Evolutionary conservation across 2,113 vertebrate genomes (phyloP), one percentile per base, ranked within the genome.

Genomic region (Leucopsar rothschildi): DNA sequence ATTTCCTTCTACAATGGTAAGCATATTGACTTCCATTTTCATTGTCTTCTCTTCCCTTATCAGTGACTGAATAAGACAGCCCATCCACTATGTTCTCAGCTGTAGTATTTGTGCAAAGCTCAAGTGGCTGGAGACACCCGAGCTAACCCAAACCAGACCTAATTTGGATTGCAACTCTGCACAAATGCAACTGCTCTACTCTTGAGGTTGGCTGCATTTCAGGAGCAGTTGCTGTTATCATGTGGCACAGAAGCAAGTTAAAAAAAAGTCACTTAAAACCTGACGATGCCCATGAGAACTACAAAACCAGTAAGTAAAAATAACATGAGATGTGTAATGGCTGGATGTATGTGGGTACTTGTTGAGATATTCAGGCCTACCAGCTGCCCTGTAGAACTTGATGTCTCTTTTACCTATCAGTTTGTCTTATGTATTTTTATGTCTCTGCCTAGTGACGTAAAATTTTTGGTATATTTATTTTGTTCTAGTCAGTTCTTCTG

Each of bases 291-390:
- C 25, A 33, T 1, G 6, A 84, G 40, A 69, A 56, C 35, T 64
- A 72, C 49, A 77, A 45, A 91, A 68, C 22, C 57, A 56, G 2
- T 25, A 76, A 68, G 7, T 42, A 28, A 25, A 70, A 93, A 16
- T 44, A 79, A 63, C 7, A 22, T 8, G 17, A 86, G 53, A 50
- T 4, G 18, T 59, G 15, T n/a, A 44, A 33, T n/a, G 17, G 45
- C 35, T 80, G 0, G 0, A 23, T 40, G 3, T 45, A 28, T 5
- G 6, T 40, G 22, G 14, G 5, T 47, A 61, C 39, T 52, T 66
- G 23, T 27, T 21, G 29, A 82, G 40, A 57, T n/a, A 55, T 19
- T 57, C 2, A 2, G 16, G 23, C 53, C 44, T 79, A 60, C 11
- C 16, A 56, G 20, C 15, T 66, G 12, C 23, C 28, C 14, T 31